Conservation (phyloP, 2,113 vertebrate genomes). For the Galemys pyrenaicus region DNA sequence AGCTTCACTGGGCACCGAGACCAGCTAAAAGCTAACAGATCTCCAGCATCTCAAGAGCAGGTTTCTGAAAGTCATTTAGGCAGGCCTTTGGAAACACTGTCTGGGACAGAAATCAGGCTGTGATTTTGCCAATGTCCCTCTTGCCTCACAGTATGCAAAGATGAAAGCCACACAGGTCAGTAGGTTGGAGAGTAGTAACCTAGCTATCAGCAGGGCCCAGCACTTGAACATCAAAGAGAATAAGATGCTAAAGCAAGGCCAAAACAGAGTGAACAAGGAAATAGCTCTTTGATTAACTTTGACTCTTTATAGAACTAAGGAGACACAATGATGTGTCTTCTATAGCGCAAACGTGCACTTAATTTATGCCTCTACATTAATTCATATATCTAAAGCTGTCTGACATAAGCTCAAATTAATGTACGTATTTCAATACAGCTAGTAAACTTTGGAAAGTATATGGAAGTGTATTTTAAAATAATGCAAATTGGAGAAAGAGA, state of each 20-base stretch:
- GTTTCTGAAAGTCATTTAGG: background rate
- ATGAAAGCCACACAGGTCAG: background rate
- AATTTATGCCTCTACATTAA: slow-evolving; percentile 55
- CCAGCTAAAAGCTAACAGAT: background rate
- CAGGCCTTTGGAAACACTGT: background rate
- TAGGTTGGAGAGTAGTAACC: background rate
- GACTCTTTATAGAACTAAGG: background rate
- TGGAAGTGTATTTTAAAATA: slow-evolving; percentile 64
- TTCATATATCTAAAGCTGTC: slow-evolving; percentile 14
- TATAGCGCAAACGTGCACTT: background rate
- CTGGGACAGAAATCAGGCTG: background rate
- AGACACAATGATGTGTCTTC: background rate
- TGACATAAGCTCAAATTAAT: slow-evolving; percentile 65
- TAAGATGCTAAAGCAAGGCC: background rate
- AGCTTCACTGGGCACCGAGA: background rate
- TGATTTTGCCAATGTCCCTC: background rate
- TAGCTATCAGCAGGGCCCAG: background rate
- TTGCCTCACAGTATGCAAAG: background rate
- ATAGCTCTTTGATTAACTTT: background rate
- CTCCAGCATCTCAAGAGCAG: background rate
- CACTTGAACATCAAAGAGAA: background rate
- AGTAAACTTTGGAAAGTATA: slow-evolving; percentile 54
- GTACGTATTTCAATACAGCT: slow-evolving; percentile 42
- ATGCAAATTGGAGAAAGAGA: slow-evolving; percentile 56
- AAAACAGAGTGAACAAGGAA: background rate